Percentiles rank a stretch among this genome's conserved stretches.
phyloP scores from a whole-genome alignment of 2,113 vertebrate genomes.

The Onychostoma macrolepis region DNA sequence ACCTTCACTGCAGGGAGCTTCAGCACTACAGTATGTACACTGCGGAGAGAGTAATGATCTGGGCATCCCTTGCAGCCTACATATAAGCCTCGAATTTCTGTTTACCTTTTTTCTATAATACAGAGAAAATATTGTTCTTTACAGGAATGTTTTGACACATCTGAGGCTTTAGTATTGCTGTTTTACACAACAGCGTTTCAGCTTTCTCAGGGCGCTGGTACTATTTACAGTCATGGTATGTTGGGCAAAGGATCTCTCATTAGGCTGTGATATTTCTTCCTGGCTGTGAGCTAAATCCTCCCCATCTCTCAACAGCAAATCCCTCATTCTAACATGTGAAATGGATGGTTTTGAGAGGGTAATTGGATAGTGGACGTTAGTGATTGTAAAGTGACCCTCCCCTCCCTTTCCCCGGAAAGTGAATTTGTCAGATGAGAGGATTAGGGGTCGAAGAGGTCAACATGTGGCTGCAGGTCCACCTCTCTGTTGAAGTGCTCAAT shows the following conservation, averaged over 20 bases:
- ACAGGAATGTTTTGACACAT: neutral
- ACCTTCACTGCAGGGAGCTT: slow-evolving; percentile 21
- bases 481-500: slow-evolving; percentile 90
- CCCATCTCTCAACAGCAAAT: slow-evolving; percentile 15
- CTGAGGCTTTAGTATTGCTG: neutral
- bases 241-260: slow-evolving; percentile 45
- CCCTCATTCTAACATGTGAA: slow-evolving; percentile 8
- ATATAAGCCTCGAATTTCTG: neutral
- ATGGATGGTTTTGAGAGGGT: slow-evolving; percentile 23
- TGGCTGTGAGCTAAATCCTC: slow-evolving; percentile 29
- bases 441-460: slow-evolving; percentile 86
- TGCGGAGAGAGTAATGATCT: neutral
- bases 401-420: neutral
- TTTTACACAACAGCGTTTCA: neutral
- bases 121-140: neutral
- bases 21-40: neutral
- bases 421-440: slow-evolving; percentile 35
- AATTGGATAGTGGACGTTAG: slow-evolving; percentile 21
- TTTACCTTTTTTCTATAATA: neutral
- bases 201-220: slow-evolving; percentile 19
- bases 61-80: no score
- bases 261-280: slow-evolving; percentile 25
- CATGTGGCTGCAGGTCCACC: slow-evolving; percentile 85
- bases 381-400: slow-evolving; percentile 13
- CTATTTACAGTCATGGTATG: slow-evolving; percentile 37